Evolutionary conservation across 1,140 invertebrate species (phyloP), one percentile per base, ranked within the genome.

Genomic region (Diorhabda carinulata): DNA sequence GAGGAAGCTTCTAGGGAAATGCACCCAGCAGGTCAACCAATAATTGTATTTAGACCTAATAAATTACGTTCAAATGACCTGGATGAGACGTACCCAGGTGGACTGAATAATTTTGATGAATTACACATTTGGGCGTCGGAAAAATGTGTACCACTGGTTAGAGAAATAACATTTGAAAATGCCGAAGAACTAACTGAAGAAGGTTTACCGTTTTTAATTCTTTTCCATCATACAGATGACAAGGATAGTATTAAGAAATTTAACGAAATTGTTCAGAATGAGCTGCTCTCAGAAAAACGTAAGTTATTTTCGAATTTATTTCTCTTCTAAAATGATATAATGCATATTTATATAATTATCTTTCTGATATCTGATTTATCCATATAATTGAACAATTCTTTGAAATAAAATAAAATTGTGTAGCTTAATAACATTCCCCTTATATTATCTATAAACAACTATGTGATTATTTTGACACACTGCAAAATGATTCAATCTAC

Each of bases 151-250:
- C 92, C 93, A 2, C 80, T 94, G 41, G 92, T 95, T 0, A 83
- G 92, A 67, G 96, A 98, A 83, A 98, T 99, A 60, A 98, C 97
- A 3, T 99, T 99, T 83, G 96, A 98, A 84, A 99, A 99, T 87
- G 98, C 97, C 40, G 97, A 99, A 84, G 97, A 99, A 83, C 82
- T 99, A 7, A 99, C 98, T 0, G 98, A 99, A 84, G 98, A 99
- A 86, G 98, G 98, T 9, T 82, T 99, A 72, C 98, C 98, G n/a
- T 99, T 99, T 83, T 85, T 99, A 4, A 99, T 99, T 74, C 82
- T 99, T 2, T 99, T 99, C 82, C 94, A 99, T 78, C 80, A 89
- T 72, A 91, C 94, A 2, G 90, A 93, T 76, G 97, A 99, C 82
- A 86, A 85, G 3, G 89, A 92, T 43, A 93, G 89, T 72, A 89